These are phyloP conservation scores for Mastacembelus armatus DNA, from an alignment of 2,797 vertebrate genomes.

Conservation along the genomic window DNA sequence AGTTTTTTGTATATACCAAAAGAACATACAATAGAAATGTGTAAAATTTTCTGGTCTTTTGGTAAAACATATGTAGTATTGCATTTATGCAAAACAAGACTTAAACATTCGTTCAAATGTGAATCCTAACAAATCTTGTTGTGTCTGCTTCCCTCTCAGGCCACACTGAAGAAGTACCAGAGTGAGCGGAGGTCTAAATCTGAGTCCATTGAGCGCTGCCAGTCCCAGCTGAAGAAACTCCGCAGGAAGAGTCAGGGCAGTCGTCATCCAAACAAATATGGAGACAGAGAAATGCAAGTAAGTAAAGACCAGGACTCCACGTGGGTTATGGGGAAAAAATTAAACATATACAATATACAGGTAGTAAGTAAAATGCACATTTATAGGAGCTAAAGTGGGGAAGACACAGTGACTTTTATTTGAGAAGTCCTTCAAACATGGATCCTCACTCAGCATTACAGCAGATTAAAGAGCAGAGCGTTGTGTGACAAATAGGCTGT, in stretches of 20 bases:
- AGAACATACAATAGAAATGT: no score
- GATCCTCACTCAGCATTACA: conserved; percentile 37
- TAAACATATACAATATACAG: background rate
- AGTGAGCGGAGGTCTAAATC: conserved; percentile 86
- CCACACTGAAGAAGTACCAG: conserved; percentile 90
- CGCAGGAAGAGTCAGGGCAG: conserved; percentile 89
- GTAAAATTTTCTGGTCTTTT: no score
- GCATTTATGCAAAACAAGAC: no score
- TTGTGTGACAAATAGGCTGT: conserved; percentile 47
- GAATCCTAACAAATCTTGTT: no score
- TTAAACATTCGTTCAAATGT: background rate
- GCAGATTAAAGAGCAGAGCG: conserved; percentile 46
- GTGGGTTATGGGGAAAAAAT: background rate
- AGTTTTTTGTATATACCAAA: no score
- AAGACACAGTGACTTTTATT: conserved; percentile 15
- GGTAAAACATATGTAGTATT: background rate
- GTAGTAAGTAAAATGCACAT: background rate
- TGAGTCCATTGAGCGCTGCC: conserved; percentile 88
- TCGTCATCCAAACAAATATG: conserved; percentile 90
- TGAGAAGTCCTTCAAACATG: conserved; percentile 20
- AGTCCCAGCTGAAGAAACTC: conserved; percentile 90
- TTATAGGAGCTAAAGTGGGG: background rate
- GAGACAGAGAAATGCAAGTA: conserved; percentile 91
- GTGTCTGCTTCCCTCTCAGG: conserved; percentile 70
- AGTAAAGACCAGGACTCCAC: background rate